These are phyloP conservation scores for Ictidomys tridecemlineatus DNA, from an alignment of 2,113 vertebrate genomes.

Conservation along the genomic window DNA sequence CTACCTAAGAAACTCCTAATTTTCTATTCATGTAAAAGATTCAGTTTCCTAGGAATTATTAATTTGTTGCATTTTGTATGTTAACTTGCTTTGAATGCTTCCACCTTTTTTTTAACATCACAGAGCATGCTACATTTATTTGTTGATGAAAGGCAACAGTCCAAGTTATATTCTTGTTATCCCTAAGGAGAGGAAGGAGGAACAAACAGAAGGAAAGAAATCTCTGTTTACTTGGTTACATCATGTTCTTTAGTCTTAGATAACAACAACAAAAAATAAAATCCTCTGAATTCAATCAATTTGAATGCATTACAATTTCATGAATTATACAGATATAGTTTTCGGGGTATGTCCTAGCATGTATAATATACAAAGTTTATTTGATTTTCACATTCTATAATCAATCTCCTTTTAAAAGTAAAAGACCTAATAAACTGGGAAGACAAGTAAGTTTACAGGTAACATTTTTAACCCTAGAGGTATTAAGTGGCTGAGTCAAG, in stretches of 20 bases:
- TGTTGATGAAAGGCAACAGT: not conserved
- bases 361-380: not conserved
- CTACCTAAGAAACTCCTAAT: not conserved
- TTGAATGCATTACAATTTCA: not conserved
- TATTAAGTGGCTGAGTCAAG: not conserved
- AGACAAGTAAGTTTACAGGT: not conserved
- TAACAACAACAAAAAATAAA: not conserved
- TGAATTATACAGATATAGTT: not conserved
- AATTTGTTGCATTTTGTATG: not conserved
- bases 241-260: not conserved
- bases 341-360: not conserved
- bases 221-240: not conserved
- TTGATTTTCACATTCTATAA: not conserved
- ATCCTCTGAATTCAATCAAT: not conserved
- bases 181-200: accelerated
- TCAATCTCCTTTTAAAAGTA: not conserved
- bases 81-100: not conserved
- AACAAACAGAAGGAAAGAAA: not conserved
- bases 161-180: not conserved
- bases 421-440: not conserved
- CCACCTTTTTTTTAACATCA: not conserved
- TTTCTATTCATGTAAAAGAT: not conserved
- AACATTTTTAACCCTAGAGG: not conserved
- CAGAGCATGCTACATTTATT: not conserved
- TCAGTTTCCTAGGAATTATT: not conserved